Evolutionary conservation across 1,140 invertebrate species (phyloP).

Genomic region (Bathynomus jamesi): DNA sequence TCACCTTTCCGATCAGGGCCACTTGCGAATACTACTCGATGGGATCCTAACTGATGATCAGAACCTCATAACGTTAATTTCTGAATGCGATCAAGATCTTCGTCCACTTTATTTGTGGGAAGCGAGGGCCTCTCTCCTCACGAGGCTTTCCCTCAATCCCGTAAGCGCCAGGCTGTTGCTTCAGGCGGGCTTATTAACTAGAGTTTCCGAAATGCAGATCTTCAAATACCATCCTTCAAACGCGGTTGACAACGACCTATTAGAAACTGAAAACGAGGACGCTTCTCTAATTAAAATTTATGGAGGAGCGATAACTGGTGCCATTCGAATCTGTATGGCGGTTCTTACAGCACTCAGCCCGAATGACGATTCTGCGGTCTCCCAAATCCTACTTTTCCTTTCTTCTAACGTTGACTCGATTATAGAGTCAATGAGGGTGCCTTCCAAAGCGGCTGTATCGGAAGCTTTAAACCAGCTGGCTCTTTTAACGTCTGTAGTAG

Average conservation of each 20-base stretch:
- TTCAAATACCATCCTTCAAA: constrained; percentile 56
- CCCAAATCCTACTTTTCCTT: constrained; percentile 58
- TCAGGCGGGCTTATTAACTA: constrained; percentile 61
- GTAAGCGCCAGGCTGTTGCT: constrained; percentile 67
- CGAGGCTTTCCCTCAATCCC: constrained; percentile 60
- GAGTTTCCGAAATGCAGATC: constrained; percentile 66
- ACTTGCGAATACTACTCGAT: constrained; percentile 74
- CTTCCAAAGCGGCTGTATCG: constrained; percentile 40
- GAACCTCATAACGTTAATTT: constrained; percentile 59
- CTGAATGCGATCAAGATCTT: constrained; percentile 59
- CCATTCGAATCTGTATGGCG: constrained; percentile 67
- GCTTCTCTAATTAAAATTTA: constrained; percentile 46
- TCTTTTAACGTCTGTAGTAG: neutral
- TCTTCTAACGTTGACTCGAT: constrained; percentile 72
- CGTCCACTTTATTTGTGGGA: constrained; percentile 76
- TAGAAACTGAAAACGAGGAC: constrained; percentile 42
- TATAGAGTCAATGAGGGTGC: constrained; percentile 61
- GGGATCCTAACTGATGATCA: constrained; percentile 65
- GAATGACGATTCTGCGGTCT: constrained; percentile 65
- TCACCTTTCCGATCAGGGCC: constrained; percentile 52
- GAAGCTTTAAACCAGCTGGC: neutral
- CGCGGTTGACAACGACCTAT: constrained; percentile 54
- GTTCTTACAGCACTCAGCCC: constrained; percentile 70
- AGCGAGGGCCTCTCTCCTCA: constrained; percentile 75
- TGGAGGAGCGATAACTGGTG: constrained; percentile 69